Evolutionary conservation across 2,113 vertebrate species (phyloP).

Genomic region (Perca schrenkii): DNA sequence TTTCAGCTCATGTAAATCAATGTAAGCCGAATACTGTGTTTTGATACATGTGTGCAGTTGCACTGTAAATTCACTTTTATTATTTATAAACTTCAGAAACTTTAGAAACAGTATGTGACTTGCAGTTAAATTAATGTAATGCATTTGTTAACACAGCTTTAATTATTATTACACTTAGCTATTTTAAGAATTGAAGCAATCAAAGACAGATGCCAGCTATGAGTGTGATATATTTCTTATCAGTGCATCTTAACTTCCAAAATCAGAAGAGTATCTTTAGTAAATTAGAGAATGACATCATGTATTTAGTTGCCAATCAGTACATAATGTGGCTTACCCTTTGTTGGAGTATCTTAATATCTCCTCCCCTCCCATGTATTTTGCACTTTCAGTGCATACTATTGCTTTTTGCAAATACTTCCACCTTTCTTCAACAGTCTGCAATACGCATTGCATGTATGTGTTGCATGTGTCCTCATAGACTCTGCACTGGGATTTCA

Average conservation of each 20-base stretch:
- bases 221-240: background rate
- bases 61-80: background rate
- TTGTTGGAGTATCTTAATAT: background rate
- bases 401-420: background rate
- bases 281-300: background rate
- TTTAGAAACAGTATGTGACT: background rate
- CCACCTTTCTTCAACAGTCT: background rate
- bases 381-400: background rate
- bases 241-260: background rate
- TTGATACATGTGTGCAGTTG: background rate
- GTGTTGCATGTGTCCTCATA: background rate
- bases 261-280: background rate
- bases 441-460: background rate
- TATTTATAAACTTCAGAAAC: background rate
- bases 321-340: background rate
- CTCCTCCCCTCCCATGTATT: background rate
- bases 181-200: background rate
- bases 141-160: background rate
- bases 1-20: conserved; percentile 1
- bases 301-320: background rate
- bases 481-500: conserved; percentile 4
- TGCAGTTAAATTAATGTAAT: background rate
- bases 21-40: background rate
- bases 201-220: background rate
- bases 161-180: background rate